Evolutionary conservation across 2,888 invertebrate species (phyloP), one percentile per base, ranked within the genome.

Genomic region (Mylabris sibirica): DNA sequence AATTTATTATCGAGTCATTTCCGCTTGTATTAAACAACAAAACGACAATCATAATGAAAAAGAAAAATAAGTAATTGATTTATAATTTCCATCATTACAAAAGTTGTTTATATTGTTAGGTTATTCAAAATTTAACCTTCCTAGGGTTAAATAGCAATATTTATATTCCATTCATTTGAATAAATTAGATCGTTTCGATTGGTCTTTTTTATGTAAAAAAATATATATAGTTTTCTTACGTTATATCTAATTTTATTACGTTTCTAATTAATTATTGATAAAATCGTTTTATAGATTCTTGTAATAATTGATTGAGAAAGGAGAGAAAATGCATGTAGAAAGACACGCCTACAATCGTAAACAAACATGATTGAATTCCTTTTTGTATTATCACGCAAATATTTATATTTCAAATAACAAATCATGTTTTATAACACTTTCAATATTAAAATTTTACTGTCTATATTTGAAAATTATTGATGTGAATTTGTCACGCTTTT

Each of bases 201-300:
- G 11, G 53, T 22, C 22, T 20, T 53, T 22, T 12, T 53, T 22
- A 2, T 22, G 11, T 12, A 38, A 38, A 14, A 22, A 11, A 20
- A 53, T n/a, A n/a, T n/a, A n/a, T n/a, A 20, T n/a, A 44, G 44
- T 44, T 74, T 72, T 67, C 63, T 74, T 70, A 74, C 67, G 71
- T 75, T 24, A 1, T 59, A 11, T 59, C 1, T n/a, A 20, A 9
- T 49, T 17, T 53, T 53, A 2, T 20, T 53, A 11, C 11, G 11
- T 11, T 9, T 53, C 22, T 53, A 22, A 53, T 53, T 53, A 22
- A 53, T 53, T 22, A 12, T 49, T 20, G 9, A 49, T 49, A 49
- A 49, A 49, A 49, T 49, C 6, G 9, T 6, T 8, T n/a, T 17
- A 20, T 2, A 53, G 22, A 53, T 53, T 26, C 3, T 24, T 57